Evolutionary conservation across 2,797 vertebrate genomes (phyloP), one percentile per base, ranked within the genome.

Genomic region (Benthosema pterotum): DNA sequence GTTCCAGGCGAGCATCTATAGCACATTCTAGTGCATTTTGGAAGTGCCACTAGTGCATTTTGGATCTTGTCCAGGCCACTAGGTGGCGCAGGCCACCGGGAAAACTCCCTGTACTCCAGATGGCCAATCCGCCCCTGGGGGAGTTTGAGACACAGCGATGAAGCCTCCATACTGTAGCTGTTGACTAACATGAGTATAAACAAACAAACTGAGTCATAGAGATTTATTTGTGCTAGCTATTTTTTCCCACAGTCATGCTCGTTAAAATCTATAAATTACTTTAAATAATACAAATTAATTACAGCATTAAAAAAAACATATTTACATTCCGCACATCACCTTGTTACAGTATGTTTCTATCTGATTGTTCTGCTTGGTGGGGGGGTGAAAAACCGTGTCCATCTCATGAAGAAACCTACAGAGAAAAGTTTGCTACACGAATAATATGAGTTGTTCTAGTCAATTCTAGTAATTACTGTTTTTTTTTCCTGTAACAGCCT

Each of bases 281-380:
- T 89, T 92, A 92, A 92, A 93, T 93, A 91, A 89, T 86, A 90
- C 79, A 78, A 88, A 72, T 87, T 85, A 92, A 87, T 89, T 88
- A 92, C 89, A 92, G 81, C 85, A 84, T 88, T 86, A 84, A 77
- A 82, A 84, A 84, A 87, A 54, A 80, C 28, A 69, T 82, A 90
- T 89, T 78, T 86, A 90, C 85, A 89, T 54, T 55, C 77, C 69
- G 76, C 11, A 52, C 70, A 58, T 68, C 75, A 73, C 72, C 76
- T 74, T 57, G 58, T 60, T 50, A n/a, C n/a, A n/a, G n/a, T n/a
- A 22, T 53, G 54, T 52, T 50, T 52, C 42, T 42, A 58, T 71
- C 49, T 74, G 89, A 92, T 90, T 92, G 91, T 91, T 85, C 76
- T 67, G 72, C 71, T 42, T 74, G 60, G 57, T 49, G 50, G 63